A percentile compares a stretch with the other conserved stretches of the same genome.
phyloP scores from a whole-genome alignment of 2,888 invertebrate species.

The Phyllotreta striolata region DNA sequence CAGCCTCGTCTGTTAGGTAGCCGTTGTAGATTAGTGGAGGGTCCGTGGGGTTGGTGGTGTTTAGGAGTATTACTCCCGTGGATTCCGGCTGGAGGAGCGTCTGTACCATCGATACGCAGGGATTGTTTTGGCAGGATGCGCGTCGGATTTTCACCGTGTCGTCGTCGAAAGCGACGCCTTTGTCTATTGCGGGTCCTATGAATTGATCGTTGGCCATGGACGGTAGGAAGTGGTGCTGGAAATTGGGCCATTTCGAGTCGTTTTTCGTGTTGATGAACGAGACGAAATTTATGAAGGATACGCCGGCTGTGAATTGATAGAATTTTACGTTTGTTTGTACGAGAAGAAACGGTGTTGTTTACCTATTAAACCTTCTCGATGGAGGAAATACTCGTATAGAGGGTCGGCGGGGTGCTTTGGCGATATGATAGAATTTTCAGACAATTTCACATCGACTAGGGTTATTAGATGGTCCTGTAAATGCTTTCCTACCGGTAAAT shows the following conservation, averaged over 20 bases:
- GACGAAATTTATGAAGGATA: constrained; percentile 59
- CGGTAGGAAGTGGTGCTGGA: constrained; percentile 56
- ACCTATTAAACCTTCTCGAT: constrained; percentile 62
- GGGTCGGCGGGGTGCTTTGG: constrained; percentile 46
- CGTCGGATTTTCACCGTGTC: constrained; percentile 34
- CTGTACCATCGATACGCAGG: constrained; percentile 35
- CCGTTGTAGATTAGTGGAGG: constrained; percentile 70
- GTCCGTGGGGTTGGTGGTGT: constrained; percentile 65
- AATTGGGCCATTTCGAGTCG: constrained; percentile 62
- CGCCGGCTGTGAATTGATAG: constrained; percentile 50
- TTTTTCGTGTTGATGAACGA: constrained; percentile 63
- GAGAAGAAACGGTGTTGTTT: too few species aligned
- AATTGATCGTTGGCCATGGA: constrained; percentile 51
- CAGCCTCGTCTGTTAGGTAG: constrained; percentile 67
- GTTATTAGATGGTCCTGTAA: constrained; percentile 65
- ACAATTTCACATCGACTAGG: constrained; percentile 44
- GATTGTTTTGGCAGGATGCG: constrained; percentile 32
- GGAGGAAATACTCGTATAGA: constrained; percentile 62
- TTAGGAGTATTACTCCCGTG: constrained; percentile 65
- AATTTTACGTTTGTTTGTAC: too few species aligned
- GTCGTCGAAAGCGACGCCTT: constrained; percentile 51
- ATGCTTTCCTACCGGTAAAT: constrained; percentile 66
- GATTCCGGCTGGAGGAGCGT: constrained; percentile 61
- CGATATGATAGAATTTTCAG: constrained; percentile 7
- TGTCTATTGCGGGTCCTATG: constrained; percentile 34